phyloP scores from a whole-genome alignment of 2,888 invertebrate species.

The Pseudoips prasinana region DNA sequence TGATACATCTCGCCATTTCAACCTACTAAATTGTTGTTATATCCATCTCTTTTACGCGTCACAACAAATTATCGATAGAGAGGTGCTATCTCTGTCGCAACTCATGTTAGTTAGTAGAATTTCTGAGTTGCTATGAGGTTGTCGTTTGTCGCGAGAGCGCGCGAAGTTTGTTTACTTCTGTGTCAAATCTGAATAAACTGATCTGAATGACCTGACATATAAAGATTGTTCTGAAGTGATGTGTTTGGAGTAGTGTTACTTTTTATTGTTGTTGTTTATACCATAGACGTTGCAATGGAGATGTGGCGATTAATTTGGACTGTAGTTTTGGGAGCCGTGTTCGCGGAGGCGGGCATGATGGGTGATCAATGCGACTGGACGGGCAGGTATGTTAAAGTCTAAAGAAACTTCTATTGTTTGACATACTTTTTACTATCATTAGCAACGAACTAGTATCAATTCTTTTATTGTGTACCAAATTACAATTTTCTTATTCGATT shows the following conservation, averaged over 20 bases:
- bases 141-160: conserved; percentile 30
- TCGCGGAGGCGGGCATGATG: conserved; percentile 80
- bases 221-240: conserved; percentile 40
- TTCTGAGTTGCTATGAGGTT: conserved; percentile 32
- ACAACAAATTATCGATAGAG: conserved; percentile 6
- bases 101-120: conserved; percentile 40
- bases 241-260: conserved; percentile 38
- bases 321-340: conserved; percentile 62
- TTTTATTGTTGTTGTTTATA: conserved; percentile 24
- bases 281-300: conserved; percentile 48
- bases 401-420: conserved; percentile 42
- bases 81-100: conserved; percentile 27
- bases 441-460: not conserved
- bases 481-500: no score
- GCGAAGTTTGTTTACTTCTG: conserved; percentile 48
- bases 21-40: conserved; percentile 36
- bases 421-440: conserved; percentile 30
- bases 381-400: conserved; percentile 81
- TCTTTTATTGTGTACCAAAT: not conserved
- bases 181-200: conserved; percentile 19
- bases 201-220: no score
- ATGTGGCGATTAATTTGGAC: conserved; percentile 61
- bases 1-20: conserved; percentile 21
- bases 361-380: conserved; percentile 87
- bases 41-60: conserved; percentile 48